Evolutionary conservation across 2,113 vertebrate genomes (phyloP), one percentile per base, ranked within the genome.

Genomic region (Elephas maximus): DNA sequence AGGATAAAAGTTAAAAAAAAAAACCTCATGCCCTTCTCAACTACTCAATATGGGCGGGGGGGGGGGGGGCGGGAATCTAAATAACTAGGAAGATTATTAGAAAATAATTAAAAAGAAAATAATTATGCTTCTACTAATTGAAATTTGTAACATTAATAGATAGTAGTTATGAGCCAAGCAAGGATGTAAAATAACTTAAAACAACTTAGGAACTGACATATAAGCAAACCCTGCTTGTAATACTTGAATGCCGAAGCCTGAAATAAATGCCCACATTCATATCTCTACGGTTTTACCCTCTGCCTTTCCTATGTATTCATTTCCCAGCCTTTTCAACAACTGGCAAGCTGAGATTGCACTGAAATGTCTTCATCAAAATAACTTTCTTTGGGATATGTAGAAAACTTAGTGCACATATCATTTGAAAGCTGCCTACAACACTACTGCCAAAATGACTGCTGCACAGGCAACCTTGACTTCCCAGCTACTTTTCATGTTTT

Each of bases 121-220:
- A 80, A 87, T 71, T 78, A 91, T 8, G 41, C 41, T 90, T 89
- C 76, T 26, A 91, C 83, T 94, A 86, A 83, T 7, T 79, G 74
- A 91, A 94, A 41, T 60, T 86, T 85, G 28, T 81, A 89, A 93
- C 44, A 85, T 33, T 87, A 89, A 95, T 5, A 96, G 45, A 60
- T 30, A 88, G 44, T 57, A 44, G 24, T 94, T 87, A 90, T 26
- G 48, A 94, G 44, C 74, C 53, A 93, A 91, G 57, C 21, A 79
- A 96, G 15, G 12, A 86, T 82, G 30, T 96, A 79, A 94, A 96
- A 94, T 65, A 74, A 89, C 77, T 92, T 88, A 45, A 94, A 94
- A 81, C 76, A 69, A 94, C 57, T 74, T 83, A 87, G 71, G 69
- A 97, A 97, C 79, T 96, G 63, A 93, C 6, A 51, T 73, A 6